Evolutionary conservation across 2,113 vertebrate genomes (phyloP), one percentile per base, ranked within the genome.

Genomic region (Loxodonta africana): DNA sequence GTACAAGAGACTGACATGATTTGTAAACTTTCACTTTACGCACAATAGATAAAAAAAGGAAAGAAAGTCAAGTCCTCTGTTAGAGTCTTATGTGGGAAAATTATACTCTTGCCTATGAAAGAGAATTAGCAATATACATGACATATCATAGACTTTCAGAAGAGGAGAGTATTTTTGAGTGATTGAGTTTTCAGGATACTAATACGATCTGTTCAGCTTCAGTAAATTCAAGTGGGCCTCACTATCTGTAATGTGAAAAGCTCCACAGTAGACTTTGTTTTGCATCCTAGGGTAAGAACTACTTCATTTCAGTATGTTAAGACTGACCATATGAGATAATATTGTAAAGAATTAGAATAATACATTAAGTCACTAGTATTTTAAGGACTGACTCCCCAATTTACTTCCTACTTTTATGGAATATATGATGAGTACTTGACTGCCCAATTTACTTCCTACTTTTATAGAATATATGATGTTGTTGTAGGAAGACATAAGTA

Each of bases 181-280:
- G 23, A 26, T 83, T 8, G 25, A 71, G 53, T 88, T 60, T 74
- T 90, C 23, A 41, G 51, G 14, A 41, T 25, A 4, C 77, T 69
- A 41, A 2, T 82, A 85, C 30, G 12, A 5, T 9, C 8, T 46
- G 1, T 88, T 76, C 84, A 21, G 51, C 46, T 92, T 94, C 48
- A 37, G 76, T 37, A 77, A 46, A 14, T 95, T 92, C 81, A 88
- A 21, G 28, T 82, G 10, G 28, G 11, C 37, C 30, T 90, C 41
- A 91, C 17, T 48, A 33, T 33, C 17, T 73, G 2, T 63, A 84
- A 84, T 94, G 80, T 93, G 46, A 90, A 77, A 94, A 44, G 25
- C 62, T 65, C 3, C 6, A 65, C 37, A 81, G 26, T 5, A 84
- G 57, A 69, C 94, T 91, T 81, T 84, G 21, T 21, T 71, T 28